Conservation (phyloP, 2,797 vertebrate genomes). For the Phataginus tetradactyla region DNA sequence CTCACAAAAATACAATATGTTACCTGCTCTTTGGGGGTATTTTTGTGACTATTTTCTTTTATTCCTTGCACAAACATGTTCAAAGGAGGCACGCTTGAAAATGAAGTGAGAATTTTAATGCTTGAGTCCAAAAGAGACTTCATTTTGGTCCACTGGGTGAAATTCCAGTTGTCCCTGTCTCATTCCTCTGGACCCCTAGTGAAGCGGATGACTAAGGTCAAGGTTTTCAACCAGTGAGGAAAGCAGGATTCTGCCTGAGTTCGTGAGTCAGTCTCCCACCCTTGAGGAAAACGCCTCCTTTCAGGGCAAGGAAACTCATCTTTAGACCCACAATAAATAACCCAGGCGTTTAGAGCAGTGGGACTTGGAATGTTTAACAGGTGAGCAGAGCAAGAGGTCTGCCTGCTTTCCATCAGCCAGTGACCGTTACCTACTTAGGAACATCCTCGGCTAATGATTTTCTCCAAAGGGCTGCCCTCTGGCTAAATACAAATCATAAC, state of each 20-base stretch:
- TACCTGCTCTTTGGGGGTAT: not conserved
- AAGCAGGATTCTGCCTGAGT: not conserved
- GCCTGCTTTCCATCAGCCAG: not conserved
- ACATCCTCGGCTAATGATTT: not conserved
- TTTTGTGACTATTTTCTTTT: not conserved
- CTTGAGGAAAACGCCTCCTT: not conserved
- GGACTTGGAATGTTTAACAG: not conserved
- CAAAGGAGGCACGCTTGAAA: not conserved
- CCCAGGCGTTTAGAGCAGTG: not conserved
- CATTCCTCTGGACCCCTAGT: too few relatives aligned
- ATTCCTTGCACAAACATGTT: not conserved
- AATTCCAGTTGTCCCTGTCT: not conserved
- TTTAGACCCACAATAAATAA: slow-evolving; percentile 45
- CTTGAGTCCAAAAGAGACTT: not conserved
- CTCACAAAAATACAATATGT: not conserved
- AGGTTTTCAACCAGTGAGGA: not conserved
- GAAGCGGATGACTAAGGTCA: not conserved
- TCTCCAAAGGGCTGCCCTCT: not conserved
- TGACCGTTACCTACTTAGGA: not conserved
- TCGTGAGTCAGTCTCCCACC: not conserved
- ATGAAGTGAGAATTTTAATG: not conserved
- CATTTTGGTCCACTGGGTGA: not conserved
- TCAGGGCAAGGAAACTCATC: slow-evolving; percentile 10
- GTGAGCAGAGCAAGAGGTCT: not conserved
- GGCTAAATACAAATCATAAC: not conserved